These are phyloP conservation scores for Montipora foliosa DNA, from an alignment of 64 coral and sea anemone species.

Conservation along the genomic window DNA sequence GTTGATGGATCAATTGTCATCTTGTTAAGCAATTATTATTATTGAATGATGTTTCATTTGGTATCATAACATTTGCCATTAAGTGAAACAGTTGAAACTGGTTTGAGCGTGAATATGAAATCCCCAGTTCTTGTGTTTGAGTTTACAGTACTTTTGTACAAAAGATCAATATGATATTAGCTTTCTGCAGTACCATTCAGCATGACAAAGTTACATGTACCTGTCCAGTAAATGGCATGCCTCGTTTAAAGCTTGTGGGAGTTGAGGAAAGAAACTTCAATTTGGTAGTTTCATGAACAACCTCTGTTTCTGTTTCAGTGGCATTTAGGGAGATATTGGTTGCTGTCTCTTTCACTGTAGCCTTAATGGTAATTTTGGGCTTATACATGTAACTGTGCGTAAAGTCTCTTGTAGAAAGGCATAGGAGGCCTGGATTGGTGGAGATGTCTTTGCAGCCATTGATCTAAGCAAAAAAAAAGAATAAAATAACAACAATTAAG, in stretches of 20 bases:
- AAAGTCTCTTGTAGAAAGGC: not conserved
- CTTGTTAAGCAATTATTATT: too few relatives aligned
- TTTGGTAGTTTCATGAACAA: constrained; percentile 47
- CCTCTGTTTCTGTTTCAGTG: constrained; percentile 27
- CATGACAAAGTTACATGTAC: constrained; percentile 1
- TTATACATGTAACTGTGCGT: not conserved
- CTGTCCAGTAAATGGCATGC: constrained; percentile 76
- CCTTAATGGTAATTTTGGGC: constrained; percentile 51
- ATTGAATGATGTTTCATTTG: too few relatives aligned
- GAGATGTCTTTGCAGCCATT: constrained; percentile 80
- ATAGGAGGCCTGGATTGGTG: constrained; percentile 21
- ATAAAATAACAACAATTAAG: not conserved
- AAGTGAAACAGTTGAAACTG: too few relatives aligned
- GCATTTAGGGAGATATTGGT: constrained; percentile 78
- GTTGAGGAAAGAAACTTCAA: constrained; percentile 61
- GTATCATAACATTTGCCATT: too few relatives aligned
- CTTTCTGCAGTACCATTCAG: too few relatives aligned
- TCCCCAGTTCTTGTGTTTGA: too few relatives aligned
- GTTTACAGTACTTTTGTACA: too few relatives aligned
- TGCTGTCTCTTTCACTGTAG: constrained; percentile 70
- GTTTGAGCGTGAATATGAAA: too few relatives aligned
- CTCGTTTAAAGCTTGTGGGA: constrained; percentile 71
- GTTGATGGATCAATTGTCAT: too few relatives aligned
- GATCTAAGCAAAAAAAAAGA: constrained; percentile 45
- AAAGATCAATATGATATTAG: too few relatives aligned